Evolutionary conservation across 2,113 vertebrate species (phyloP).

Genomic region (Tricholaema leucomelas): DNA sequence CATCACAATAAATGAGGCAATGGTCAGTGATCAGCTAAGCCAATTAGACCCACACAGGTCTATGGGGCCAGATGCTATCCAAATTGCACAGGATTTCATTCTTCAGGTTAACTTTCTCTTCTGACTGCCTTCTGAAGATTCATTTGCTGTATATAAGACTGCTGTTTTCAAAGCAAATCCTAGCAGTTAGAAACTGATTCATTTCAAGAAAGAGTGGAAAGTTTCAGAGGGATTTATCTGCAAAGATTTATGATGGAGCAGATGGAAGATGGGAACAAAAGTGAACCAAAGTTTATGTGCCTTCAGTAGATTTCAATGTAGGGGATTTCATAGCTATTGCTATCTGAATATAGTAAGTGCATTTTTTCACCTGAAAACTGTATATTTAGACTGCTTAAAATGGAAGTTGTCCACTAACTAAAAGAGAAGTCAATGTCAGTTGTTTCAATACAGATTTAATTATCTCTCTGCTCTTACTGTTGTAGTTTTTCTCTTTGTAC

Average conservation of each 20-base stretch:
- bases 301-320: constrained; percentile 76
- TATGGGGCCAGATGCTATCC: too few species aligned
- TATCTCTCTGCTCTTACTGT: constrained; percentile 34
- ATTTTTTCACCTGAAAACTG: constrained; percentile 9
- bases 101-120: constrained; percentile 32
- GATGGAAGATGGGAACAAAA: constrained; percentile 3
- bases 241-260: constrained; percentile 35
- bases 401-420: constrained; percentile 23
- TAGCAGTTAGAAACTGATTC: constrained; percentile 40
- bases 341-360: constrained; percentile 60
- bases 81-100: constrained; percentile 50
- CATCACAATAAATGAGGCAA: too few species aligned
- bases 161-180: constrained; percentile 66
- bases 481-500: background rate
- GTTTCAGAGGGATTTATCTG: constrained; percentile 49
- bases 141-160: constrained; percentile 44
- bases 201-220: constrained; percentile 41
- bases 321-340: constrained; percentile 58
- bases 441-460: constrained; percentile 42
- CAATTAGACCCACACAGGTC: too few species aligned
- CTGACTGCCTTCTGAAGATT: constrained; percentile 40
- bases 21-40: too few species aligned
- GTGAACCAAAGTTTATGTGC: constrained; percentile 89
- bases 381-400: constrained; percentile 53
- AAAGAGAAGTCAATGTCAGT: constrained; percentile 31